Evolutionary conservation across 2,113 vertebrate species (phyloP).

Genomic region (Chinchilla lanigera): DNA sequence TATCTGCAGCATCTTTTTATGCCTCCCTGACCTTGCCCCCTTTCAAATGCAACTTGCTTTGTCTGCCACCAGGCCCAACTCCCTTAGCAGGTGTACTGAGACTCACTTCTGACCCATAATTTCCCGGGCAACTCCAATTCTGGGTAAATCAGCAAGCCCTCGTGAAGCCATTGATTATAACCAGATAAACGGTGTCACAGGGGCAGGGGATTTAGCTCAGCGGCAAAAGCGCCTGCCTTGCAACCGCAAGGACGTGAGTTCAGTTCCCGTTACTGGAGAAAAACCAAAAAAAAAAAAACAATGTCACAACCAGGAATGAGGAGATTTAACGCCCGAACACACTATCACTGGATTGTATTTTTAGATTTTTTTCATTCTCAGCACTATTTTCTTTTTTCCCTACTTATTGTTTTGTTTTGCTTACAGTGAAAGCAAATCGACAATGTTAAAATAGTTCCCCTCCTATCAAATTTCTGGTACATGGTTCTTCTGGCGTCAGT

Average conservation of each 20-base stretch:
- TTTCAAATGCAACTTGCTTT: neutral
- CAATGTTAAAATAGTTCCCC: neutral
- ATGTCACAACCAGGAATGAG: neutral
- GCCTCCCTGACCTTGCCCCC: rapidly evolving
- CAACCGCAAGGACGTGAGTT: too few relatives aligned
- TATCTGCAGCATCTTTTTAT: neutral
- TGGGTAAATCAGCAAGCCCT: neutral
- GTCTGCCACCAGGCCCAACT: neutral
- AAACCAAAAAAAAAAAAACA: too few relatives aligned
- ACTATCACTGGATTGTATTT: neutral
- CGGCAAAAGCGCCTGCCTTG: too few relatives aligned
- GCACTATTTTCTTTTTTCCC: neutral
- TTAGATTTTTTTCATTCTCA: neutral
- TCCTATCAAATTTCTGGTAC: neutral
- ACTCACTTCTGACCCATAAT: neutral
- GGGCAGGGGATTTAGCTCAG: too few relatives aligned
- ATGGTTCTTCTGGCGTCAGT: neutral
- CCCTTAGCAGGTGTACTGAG: neutral
- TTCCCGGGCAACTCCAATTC: neutral
- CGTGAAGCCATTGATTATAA: neutral
- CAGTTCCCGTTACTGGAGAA: too few relatives aligned
- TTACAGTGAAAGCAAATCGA: neutral
- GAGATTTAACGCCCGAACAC: neutral
- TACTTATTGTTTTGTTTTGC: neutral
- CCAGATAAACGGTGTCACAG: neutral